Conservation (phyloP, 2,113 vertebrate genomes). For the Urocitellus parryii region DNA sequence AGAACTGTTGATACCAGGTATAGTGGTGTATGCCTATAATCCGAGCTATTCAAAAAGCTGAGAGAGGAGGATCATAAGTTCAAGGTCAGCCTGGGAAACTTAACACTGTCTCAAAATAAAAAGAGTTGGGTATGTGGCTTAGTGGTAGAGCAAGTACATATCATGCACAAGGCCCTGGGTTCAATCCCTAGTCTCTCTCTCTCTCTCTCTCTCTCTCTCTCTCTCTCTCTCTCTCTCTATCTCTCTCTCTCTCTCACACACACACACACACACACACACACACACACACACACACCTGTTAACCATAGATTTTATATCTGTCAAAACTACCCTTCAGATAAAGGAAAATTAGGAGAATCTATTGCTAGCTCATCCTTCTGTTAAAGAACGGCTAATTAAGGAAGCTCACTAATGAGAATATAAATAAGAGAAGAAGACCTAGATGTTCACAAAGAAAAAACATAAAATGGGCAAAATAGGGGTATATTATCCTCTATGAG, state of each 20-base stretch:
- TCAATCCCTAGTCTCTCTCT: neutral
- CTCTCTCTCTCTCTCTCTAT: too few relatives aligned
- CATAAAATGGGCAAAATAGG: neutral
- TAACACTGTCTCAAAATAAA: neutral
- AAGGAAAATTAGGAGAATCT: neutral
- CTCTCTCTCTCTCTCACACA: too few relatives aligned
- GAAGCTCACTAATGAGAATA: neutral
- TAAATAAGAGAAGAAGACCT: neutral
- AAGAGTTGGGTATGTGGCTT: neutral
- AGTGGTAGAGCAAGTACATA: neutral
- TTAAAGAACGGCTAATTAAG: conserved; percentile 7
- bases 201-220: too few relatives aligned
- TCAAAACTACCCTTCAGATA: neutral
- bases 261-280: too few relatives aligned
- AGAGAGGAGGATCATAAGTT: neutral
- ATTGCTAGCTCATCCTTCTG: neutral
- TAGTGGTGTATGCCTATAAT: neutral
- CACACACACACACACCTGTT: neutral
- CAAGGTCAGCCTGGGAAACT: neutral
- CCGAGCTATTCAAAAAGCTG: neutral
- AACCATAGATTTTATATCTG: neutral
- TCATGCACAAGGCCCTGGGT: neutral
- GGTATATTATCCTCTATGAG: neutral
- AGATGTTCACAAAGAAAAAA: neutral
- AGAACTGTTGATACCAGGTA: neutral